A percentile compares a stretch with the other conserved stretches of the same genome.
These are phyloP conservation scores for Troilus luridus DNA, from an alignment of 2,888 invertebrate genomes.

Conservation along the genomic window DNA sequence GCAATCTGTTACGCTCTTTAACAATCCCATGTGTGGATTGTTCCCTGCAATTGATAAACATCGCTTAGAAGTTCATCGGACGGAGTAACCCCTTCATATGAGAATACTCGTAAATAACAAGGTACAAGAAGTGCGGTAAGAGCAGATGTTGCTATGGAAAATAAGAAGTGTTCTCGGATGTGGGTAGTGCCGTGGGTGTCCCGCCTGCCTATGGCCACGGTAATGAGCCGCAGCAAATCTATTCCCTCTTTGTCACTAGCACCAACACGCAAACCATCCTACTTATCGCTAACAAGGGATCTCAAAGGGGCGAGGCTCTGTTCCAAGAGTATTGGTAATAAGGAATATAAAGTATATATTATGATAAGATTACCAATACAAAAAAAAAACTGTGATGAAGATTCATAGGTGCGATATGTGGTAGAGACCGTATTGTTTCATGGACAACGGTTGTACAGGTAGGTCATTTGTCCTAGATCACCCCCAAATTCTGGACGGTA, in stretches of 20 bases:
- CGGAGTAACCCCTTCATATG: not conserved
- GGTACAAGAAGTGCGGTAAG: slow-evolving; percentile 22
- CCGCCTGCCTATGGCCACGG: slow-evolving; percentile 17
- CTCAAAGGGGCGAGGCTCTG: not conserved
- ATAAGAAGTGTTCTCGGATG: slow-evolving; percentile 29
- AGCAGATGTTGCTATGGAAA: slow-evolving; percentile 47
- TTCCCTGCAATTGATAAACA: not conserved
- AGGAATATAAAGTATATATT: not conserved
- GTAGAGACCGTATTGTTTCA: too few relatives aligned
- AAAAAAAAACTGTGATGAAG: too few relatives aligned
- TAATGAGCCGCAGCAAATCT: slow-evolving; percentile 34
- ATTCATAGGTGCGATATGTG: too few relatives aligned
- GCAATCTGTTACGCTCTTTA: not conserved
- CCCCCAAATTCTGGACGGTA: too few relatives aligned
- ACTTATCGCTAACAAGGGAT: slow-evolving; percentile 31
- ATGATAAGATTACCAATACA: too few relatives aligned
- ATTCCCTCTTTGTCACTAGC: slow-evolving; percentile 7
- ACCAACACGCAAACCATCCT: slow-evolving; percentile 32
- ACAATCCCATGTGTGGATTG: not conserved
- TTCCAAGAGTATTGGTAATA: not conserved
- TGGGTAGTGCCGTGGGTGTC: slow-evolving; percentile 21
- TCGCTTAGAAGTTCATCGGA: slow-evolving; percentile 19
- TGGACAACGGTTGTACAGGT: not conserved
- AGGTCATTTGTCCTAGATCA: too few relatives aligned
- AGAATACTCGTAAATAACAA: slow-evolving; percentile 38